Percentiles rank a stretch among this genome's conserved stretches.
phyloP scores from a whole-genome alignment of 2,113 vertebrate species.

The Bungarus multicinctus region DNA sequence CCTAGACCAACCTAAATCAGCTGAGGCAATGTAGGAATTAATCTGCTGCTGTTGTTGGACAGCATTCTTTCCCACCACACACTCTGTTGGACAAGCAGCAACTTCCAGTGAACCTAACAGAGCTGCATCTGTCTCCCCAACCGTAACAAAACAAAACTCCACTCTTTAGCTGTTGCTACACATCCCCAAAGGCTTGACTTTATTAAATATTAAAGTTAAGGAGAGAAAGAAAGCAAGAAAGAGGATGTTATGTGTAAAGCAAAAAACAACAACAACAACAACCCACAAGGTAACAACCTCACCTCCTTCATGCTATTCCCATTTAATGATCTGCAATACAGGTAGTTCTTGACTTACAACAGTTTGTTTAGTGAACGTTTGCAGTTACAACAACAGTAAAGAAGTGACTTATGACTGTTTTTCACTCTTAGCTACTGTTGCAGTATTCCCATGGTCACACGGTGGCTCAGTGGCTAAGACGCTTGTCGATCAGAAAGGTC shows the following conservation, averaged over 20 bases:
- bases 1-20: neutral
- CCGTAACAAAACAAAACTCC: neutral
- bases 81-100: neutral
- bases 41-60: neutral
- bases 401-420: neutral
- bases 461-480: no score
- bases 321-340: neutral
- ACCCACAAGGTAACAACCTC: neutral
- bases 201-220: neutral
- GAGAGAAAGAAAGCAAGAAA: neutral
- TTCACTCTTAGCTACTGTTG: neutral
- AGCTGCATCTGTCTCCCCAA: neutral
- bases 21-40: neutral
- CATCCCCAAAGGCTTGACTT: neutral
- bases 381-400: neutral
- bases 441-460: neutral
- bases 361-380: neutral
- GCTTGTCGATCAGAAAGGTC: no score
- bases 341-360: neutral
- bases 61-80: constrained; percentile 7
- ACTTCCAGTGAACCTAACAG: neutral
- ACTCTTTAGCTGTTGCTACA: neutral
- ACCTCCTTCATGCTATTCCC: neutral
- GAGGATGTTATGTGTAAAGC: neutral
- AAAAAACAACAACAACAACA: neutral